Conservation (phyloP, 2,888 invertebrate species). For the Andricus quercusramuli region DNA sequence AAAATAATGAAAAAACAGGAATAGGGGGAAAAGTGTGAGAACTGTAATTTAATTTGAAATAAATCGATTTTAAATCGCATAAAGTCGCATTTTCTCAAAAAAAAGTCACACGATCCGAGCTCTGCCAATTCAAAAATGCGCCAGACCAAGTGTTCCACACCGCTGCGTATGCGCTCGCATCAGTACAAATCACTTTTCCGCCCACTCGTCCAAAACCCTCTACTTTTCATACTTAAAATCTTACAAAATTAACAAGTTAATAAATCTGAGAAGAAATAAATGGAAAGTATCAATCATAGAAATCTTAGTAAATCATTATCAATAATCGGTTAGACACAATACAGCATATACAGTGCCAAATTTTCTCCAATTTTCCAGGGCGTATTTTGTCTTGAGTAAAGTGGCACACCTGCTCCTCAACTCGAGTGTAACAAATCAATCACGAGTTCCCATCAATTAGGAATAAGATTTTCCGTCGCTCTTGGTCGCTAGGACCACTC, state of each 20-base stretch:
- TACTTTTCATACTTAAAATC: too few species aligned
- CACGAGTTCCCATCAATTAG: not conserved
- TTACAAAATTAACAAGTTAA: not conserved
- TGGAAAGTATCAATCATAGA: not conserved
- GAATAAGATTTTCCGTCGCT: not conserved
- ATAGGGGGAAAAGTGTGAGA: too few species aligned
- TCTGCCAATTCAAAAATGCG: too few species aligned
- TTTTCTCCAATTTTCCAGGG: not conserved
- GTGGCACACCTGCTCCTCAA: not conserved
- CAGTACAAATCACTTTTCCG: too few species aligned
- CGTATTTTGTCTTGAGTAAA: not conserved
- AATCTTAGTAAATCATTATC: not conserved
- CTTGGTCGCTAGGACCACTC: not conserved
- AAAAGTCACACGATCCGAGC: too few species aligned
- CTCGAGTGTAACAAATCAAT: conserved; percentile 1
- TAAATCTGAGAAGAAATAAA: not conserved
- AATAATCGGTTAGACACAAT: not conserved
- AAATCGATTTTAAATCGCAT: too few species aligned
- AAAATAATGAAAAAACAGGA: too few species aligned
- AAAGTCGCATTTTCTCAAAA: too few species aligned
- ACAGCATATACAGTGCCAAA: not conserved
- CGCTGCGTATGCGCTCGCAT: too few species aligned
- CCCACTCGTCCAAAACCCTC: too few species aligned
- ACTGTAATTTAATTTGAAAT: too few species aligned
- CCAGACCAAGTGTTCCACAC: too few species aligned